These are phyloP conservation scores for Euwallacea fornicatus DNA, from an alignment of 1,140 invertebrate genomes.

Conservation along the genomic window DNA sequence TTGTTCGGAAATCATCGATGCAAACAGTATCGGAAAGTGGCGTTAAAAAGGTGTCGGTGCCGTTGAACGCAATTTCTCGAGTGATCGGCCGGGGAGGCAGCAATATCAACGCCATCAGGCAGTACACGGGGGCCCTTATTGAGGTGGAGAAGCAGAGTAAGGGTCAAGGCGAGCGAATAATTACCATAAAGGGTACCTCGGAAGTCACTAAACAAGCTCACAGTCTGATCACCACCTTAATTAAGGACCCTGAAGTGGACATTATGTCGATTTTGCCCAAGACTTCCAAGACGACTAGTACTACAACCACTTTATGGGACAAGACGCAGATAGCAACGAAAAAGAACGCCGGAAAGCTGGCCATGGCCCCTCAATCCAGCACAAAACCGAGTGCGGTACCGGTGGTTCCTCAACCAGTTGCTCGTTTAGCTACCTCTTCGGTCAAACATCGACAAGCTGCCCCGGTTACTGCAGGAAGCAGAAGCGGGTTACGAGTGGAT, in stretches of 20 bases:
- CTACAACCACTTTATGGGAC: slow-evolving; percentile 60
- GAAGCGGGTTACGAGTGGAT: slow-evolving; percentile 57
- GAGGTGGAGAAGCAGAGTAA: slow-evolving; percentile 97
- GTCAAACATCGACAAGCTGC: slow-evolving; percentile 52
- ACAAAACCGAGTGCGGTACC: slow-evolving; percentile 20
- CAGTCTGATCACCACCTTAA: slow-evolving; percentile 79
- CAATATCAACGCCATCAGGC: slow-evolving; percentile 96
- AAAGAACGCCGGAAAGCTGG: slow-evolving; percentile 48
- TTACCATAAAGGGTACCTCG: slow-evolving; percentile 91
- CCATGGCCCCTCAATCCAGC: slow-evolving; percentile 36
- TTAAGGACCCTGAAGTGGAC: slow-evolving; percentile 92
- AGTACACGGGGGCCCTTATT: slow-evolving; percentile 93
- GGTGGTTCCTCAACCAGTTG: slow-evolving; percentile 23
- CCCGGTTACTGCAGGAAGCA: slow-evolving; percentile 54
- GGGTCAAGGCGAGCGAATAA: slow-evolving; percentile 88
- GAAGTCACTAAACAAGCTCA: slow-evolving; percentile 91
- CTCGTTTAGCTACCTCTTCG: slow-evolving; percentile 45
- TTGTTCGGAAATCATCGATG: slow-evolving; percentile 77
- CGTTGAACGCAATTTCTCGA: slow-evolving; percentile 89
- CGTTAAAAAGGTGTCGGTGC: slow-evolving; percentile 88
- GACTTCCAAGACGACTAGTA: slow-evolving; percentile 59
- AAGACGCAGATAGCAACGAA: slow-evolving; percentile 57
- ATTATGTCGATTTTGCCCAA: slow-evolving; percentile 80
- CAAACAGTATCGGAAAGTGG: slow-evolving; percentile 58
- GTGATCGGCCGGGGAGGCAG: slow-evolving; percentile 94